Base-by-base conservation (phyloP, 2,797 vertebrate genomes). In the Gadopsis marmoratus region DNA sequence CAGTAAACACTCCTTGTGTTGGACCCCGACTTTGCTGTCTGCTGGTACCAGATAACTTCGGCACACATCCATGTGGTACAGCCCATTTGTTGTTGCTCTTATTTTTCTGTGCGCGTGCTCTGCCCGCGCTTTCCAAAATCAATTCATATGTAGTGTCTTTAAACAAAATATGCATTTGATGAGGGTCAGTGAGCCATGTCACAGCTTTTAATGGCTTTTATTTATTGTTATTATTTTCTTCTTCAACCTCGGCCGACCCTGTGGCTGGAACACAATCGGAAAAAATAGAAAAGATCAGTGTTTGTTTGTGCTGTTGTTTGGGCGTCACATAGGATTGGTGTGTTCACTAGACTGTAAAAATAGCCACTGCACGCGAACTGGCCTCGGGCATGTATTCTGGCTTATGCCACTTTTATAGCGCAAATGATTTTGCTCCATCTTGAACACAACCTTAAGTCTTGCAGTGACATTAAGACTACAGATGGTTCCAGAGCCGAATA, bases 321-420 rank as follows among this genome's bases (percentile, higher is more conserved):
- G 21, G 69, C 71, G 76, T 83, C 70, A 78, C 62, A 69, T 31
- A 64, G 39, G 31, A 77, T 82, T 51, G 19, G 13, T 81, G 58
- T 70, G 63, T 62, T 72, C 74, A 71, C 39, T 61, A 9, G 68
- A 63, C 70, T 53, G 69, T 73, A 75, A 79, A 84, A 81, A 78
- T 64, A 75, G 62, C 61, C 60, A 2, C 31, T 70, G 56, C 63
- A 71, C 7, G 1, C n/a, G 23, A 71, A 47, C 47, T 61, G 26
- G 66, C 79, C 59, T 55, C 31, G 11, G 76, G 67, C 68, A 68
- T 68, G 61, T 71, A 31, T 87, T 87, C 65, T 56, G 29, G 53
- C 31, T 83, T 65, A 77, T 62, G 66, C 23, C 39, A 56, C 55
- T 78, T 84, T 56, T 70, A 48, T 63, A 62, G 29, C 4, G 0